Evolutionary conservation across 2,888 invertebrate species (phyloP).

Genomic region (Scrobipalpa atriplicella): DNA sequence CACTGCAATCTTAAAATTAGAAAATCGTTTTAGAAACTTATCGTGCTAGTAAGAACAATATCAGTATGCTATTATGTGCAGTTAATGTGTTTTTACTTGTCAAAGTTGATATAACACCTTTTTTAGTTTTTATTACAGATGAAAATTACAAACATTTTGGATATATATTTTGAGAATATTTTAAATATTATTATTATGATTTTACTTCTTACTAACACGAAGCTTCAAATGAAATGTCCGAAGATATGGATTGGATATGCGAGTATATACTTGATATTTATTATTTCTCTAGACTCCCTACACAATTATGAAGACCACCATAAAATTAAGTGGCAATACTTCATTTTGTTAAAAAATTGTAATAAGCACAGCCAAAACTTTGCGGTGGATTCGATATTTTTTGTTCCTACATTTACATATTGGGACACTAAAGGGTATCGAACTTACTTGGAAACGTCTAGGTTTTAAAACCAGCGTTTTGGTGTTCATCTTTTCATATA

Average conservation of each 20-base stretch:
- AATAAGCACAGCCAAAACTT: slow-evolving; percentile 78
- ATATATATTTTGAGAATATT: slow-evolving; percentile 13
- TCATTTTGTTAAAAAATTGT: slow-evolving; percentile 51
- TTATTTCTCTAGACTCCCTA: slow-evolving; percentile 24
- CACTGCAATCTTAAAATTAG: slow-evolving; percentile 52
- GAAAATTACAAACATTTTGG: background rate
- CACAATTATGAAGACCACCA: slow-evolving; percentile 49
- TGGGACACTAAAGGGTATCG: slow-evolving; percentile 18
- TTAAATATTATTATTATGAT: slow-evolving; percentile 45
- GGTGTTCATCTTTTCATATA: slow-evolving; percentile 16
- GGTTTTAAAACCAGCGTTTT: background rate
- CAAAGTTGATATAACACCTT: background rate
- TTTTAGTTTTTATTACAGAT: background rate
- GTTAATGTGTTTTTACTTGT: background rate
- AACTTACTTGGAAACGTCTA: slow-evolving; percentile 41
- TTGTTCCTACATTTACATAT: slow-evolving; percentile 48
- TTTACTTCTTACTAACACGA: slow-evolving; percentile 43
- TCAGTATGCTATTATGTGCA: background rate
- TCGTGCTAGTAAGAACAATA: background rate
- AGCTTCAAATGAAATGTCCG: slow-evolving; percentile 12
- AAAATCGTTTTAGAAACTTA: slow-evolving; percentile 19
- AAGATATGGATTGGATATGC: slow-evolving; percentile 48
- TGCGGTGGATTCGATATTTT: slow-evolving; percentile 70
- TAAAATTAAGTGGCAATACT: slow-evolving; percentile 52
- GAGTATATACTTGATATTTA: slow-evolving; percentile 42